A percentile compares a stretch with the other conserved stretches of the same genome.
phyloP scores from a whole-genome alignment of 2,888 invertebrate species.

The Pterostichus niger region DNA sequence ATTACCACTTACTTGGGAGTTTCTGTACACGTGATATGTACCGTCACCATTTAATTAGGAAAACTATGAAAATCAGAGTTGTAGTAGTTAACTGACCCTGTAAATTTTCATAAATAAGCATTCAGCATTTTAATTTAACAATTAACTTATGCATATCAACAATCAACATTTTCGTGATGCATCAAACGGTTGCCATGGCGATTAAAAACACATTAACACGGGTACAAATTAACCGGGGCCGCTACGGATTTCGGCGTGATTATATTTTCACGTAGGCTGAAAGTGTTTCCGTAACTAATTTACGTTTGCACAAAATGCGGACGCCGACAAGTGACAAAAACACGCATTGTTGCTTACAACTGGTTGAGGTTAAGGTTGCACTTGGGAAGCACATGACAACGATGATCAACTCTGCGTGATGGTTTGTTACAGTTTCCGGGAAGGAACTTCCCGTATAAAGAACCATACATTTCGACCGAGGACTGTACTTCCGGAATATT shows the following conservation, averaged over 20 bases:
- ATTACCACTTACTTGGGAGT: constrained; percentile 13
- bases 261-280: constrained; percentile 52
- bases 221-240: constrained; percentile 41
- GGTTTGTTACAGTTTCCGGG: constrained; percentile 57
- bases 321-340: constrained; percentile 36
- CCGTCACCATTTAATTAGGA: constrained; percentile 9
- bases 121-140: constrained; percentile 32
- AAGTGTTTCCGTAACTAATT: constrained; percentile 58
- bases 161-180: constrained; percentile 25
- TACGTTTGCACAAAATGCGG: constrained; percentile 48
- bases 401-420: constrained; percentile 38
- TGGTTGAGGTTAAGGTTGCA: constrained; percentile 49
- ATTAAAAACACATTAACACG: constrained; percentile 56
- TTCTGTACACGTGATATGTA: neutral
- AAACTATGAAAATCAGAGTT: constrained; percentile 21
- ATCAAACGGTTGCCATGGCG: neutral
- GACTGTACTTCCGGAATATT: constrained; percentile 85
- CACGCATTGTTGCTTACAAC: constrained; percentile 45
- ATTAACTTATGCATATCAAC: constrained; percentile 6
- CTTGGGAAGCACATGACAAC: constrained; percentile 38
- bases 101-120: constrained; percentile 44
- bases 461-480: constrained; percentile 77
- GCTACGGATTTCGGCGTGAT: constrained; percentile 55
- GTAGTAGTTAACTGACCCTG: constrained; percentile 13
- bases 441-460: constrained; percentile 36